Evolutionary conservation across 2,888 invertebrate genomes (phyloP).

Genomic region (Tinea semifulvella): DNA sequence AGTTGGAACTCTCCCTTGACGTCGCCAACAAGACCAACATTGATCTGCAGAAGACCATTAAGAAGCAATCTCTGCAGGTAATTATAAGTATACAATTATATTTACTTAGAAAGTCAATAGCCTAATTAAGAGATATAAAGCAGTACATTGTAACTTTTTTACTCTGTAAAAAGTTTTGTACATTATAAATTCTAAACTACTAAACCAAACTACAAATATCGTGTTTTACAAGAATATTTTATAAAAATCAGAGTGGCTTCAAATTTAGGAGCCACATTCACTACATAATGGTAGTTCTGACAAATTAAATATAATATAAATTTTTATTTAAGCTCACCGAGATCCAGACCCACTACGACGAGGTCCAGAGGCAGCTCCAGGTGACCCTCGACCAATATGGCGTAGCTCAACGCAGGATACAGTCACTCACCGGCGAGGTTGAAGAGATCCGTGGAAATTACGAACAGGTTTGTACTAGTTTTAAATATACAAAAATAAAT

Average conservation of each 20-base stretch:
- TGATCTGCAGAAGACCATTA: slow-evolving; percentile 96
- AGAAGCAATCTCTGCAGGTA: slow-evolving; percentile 94
- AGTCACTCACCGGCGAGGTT: slow-evolving; percentile 91
- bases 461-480: slow-evolving; percentile 63
- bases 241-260: too few relatives aligned
- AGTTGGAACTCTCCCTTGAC: slow-evolving; percentile 95
- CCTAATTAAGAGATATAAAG: too few relatives aligned
- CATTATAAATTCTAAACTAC: too few relatives aligned
- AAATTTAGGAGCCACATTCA: too few relatives aligned
- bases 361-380: slow-evolving; percentile 94
- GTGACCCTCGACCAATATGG: slow-evolving; percentile 94
- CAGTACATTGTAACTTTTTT: too few relatives aligned
- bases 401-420: slow-evolving; percentile 89
- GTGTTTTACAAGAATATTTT: too few relatives aligned
- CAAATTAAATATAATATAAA: too few relatives aligned
- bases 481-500: too few relatives aligned
- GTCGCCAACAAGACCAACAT: slow-evolving; percentile 98
- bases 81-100: not conserved
- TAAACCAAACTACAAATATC: too few relatives aligned
- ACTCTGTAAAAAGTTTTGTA: too few relatives aligned
- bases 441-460: slow-evolving; percentile 95
- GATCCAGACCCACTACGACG: slow-evolving; percentile 95
- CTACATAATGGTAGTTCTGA: too few relatives aligned
- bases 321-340: slow-evolving; percentile 71
- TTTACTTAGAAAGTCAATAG: too few relatives aligned